These are phyloP conservation scores for Oscarella lobularis DNA, from an alignment of 37 sponge, comb jelly and placozoan genomes.

Conservation along the genomic window DNA sequence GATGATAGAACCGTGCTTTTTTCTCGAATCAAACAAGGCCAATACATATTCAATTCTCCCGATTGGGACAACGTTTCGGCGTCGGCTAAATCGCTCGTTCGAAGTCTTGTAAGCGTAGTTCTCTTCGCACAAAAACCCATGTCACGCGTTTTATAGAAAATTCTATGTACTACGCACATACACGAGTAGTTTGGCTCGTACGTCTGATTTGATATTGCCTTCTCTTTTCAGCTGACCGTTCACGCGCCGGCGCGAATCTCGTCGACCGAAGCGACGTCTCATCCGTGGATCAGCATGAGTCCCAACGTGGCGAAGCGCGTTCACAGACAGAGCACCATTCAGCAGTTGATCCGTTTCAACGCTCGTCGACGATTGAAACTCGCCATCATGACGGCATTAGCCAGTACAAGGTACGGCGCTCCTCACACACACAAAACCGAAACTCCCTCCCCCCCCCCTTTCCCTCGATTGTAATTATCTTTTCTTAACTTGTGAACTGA, in stretches of 20 bases:
- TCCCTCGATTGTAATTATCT: too few relatives aligned
- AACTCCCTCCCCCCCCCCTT: too few relatives aligned
- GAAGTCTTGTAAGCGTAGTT: background rate
- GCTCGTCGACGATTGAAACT: background rate
- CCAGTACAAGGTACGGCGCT: too few relatives aligned
- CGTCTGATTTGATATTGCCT: too few relatives aligned
- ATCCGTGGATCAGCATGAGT: background rate
- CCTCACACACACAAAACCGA: too few relatives aligned
- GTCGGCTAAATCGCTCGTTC: background rate
- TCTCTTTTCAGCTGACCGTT: background rate
- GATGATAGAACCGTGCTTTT: background rate
- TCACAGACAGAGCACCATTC: background rate
- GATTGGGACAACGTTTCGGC: constrained; percentile 1
- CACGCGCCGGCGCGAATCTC: background rate
- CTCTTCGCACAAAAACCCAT: too few relatives aligned
- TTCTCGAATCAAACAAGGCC: background rate
- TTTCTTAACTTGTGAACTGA: too few relatives aligned
- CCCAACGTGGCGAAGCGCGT: background rate
- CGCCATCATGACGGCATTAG: background rate
- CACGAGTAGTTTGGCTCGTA: too few relatives aligned
- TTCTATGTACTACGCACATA: too few relatives aligned
- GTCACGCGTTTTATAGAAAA: too few relatives aligned
- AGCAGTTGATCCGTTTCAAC: background rate
- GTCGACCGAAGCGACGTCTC: background rate
- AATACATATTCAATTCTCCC: background rate